Conservation (phyloP, 2,113 vertebrate species). For the Corydoras maculifer region DNA sequence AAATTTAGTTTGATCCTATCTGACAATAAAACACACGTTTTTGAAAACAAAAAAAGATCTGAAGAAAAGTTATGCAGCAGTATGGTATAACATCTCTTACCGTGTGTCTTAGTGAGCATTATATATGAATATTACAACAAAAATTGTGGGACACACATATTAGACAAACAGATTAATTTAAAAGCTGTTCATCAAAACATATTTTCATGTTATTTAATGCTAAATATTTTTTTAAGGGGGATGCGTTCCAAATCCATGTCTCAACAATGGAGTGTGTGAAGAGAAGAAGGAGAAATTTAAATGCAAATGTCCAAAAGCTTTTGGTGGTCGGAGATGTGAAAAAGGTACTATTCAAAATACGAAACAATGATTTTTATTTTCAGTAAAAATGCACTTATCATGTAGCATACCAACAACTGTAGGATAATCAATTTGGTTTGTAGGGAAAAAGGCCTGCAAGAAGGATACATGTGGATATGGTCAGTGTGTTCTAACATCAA, state of each 20-base stretch:
- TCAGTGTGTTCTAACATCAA: conserved; percentile 60
- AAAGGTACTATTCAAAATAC: conserved; percentile 46
- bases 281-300: conserved; percentile 45
- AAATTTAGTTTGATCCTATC: too few relatives aligned
- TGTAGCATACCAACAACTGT: neutral
- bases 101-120: too few relatives aligned
- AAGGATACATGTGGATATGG: conserved; percentile 53
- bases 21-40: too few relatives aligned
- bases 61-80: too few relatives aligned
- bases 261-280: conserved; percentile 58
- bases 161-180: too few relatives aligned
- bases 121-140: too few relatives aligned
- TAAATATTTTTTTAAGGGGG: conserved; percentile 41
- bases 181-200: too few relatives aligned
- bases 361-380: neutral
- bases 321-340: conserved; percentile 57
- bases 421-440: neutral
- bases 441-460: conserved; percentile 53
- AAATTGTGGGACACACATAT: too few relatives aligned
- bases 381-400: too few relatives aligned
- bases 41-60: too few relatives aligned
- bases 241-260: conserved; percentile 63
- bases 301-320: conserved; percentile 59
- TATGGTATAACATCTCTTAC: too few relatives aligned
- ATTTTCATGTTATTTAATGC: too few relatives aligned